Evolutionary conservation across 2,113 vertebrate genomes (phyloP).

Genomic region (Sterrhoptilus dennistouni): DNA sequence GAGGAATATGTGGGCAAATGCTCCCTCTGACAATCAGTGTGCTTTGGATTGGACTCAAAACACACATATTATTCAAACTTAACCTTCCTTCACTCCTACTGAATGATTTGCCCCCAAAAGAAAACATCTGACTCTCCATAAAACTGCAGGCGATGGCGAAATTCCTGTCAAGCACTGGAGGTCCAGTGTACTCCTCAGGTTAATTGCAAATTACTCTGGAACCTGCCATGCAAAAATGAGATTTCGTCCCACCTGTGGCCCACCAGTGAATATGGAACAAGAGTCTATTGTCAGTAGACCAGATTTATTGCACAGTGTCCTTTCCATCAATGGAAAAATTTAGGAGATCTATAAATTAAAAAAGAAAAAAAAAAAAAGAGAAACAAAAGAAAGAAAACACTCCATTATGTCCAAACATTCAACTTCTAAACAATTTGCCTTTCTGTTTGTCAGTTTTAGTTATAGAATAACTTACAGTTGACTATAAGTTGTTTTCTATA

Average conservation of each 20-base stretch:
- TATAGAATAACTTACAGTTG: neutral
- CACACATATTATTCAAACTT: constrained; percentile 2
- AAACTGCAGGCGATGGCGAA: neutral
- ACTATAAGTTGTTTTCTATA: neutral
- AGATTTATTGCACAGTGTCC: neutral
- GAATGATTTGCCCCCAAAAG: constrained; percentile 24
- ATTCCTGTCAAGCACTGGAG: neutral
- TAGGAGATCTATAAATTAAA: neutral
- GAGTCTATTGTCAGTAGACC: neutral
- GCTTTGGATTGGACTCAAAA: constrained; percentile 41
- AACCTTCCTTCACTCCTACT: neutral
- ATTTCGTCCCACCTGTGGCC: neutral
- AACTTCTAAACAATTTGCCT: neutral
- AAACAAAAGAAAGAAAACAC: neutral
- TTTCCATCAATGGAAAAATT: neutral
- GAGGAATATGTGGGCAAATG: neutral
- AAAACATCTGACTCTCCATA: constrained; percentile 10
- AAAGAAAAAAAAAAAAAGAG: neutral
- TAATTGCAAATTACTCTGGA: constrained; percentile 1
- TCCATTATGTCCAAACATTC: neutral
- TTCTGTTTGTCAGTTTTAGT: neutral
- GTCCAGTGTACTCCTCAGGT: neutral
- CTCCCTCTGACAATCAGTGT: constrained; percentile 31
- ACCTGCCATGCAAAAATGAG: neutral
- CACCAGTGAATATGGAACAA: neutral